phyloP scores from a whole-genome alignment of 2,888 invertebrate genomes.

The Ochropleura leucogaster region DNA sequence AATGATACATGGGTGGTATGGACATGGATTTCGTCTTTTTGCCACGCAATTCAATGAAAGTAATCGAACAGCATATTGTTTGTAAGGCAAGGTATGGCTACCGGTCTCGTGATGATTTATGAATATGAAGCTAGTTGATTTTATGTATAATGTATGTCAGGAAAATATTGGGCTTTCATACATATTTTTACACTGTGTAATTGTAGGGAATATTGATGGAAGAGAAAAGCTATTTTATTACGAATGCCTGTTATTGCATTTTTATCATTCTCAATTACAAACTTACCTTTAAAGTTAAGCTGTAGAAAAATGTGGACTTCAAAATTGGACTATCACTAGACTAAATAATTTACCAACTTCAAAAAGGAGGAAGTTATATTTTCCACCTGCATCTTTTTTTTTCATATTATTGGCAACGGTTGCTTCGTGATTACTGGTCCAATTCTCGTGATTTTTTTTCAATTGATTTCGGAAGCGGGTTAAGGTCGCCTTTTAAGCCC shows the following conservation, averaged over 20 bases:
- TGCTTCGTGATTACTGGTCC: no score
- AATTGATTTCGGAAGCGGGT: no score
- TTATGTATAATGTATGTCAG: constrained; percentile 20
- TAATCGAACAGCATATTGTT: constrained; percentile 59
- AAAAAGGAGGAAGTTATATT: no score
- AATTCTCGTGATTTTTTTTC: no score
- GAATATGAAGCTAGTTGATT: constrained; percentile 50
- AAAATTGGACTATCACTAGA: not conserved
- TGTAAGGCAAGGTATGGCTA: constrained; percentile 54
- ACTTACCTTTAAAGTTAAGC: not conserved
- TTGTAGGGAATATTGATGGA: constrained; percentile 23
- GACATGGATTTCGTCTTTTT: not conserved
- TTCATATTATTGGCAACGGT: no score
- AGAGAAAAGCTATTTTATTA: constrained; percentile 12
- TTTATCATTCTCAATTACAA: not conserved
- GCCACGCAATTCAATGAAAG: constrained; percentile 16
- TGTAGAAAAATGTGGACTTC: not conserved
- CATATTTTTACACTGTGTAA: constrained; percentile 9
- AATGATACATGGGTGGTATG: constrained; percentile 8
- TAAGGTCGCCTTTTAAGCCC: no score
- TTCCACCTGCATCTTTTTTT: no score
- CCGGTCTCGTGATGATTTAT: constrained; percentile 62
- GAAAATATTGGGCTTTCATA: constrained; percentile 41
- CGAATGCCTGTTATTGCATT: not conserved
- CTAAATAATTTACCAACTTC: not conserved